Evolutionary conservation across 2,888 invertebrate species (phyloP), one percentile per base, ranked within the genome.

Genomic region (Apamea epomidion): DNA sequence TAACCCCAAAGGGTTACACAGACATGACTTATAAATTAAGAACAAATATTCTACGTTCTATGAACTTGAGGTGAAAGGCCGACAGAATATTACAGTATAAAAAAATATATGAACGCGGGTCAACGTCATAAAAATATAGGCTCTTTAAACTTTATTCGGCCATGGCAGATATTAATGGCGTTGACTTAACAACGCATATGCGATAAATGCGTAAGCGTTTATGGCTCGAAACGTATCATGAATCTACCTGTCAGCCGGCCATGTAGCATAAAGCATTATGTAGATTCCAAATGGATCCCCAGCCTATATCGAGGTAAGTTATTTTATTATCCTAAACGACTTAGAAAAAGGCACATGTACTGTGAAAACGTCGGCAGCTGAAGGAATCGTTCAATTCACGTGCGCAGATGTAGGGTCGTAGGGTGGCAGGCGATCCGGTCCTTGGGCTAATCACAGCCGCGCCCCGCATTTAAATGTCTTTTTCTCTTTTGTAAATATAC

Each of bases 401-500:
- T 93, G 88, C 90, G 87, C 91, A 91, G 91, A 92, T 92, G 92
- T 91, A 92, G 92, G 92, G 92, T 92, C 90, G 90, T 84, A 91
- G 94, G 92, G 91, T 92, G 91, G 92, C 91, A 91, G 92, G 93
- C 91, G 90, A 81, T 75, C 91, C 91, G 91, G 91, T 91, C 93
- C 92, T 93, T 91, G 89, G 92, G 92, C 95, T 96, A 96, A 97
- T 96, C 96, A 95, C 95, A 93, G 90, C 91, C 92, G 91, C 93
- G 95, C 93, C 94, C 95, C 95, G 96, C 95, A 96, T 96, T 96
- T 94, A 96, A 96, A 96, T 95, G 93, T 92, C 94, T 93, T 94
- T 95, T 93, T 92, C 89, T 94, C 93, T 92, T 90, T 91, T 92
- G 91, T 92, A 93, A 94, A 93, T 94, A 92, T 93, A 93, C 90